phyloP scores from a whole-genome alignment of 1,140 invertebrate species.

The Ladona fulva region DNA sequence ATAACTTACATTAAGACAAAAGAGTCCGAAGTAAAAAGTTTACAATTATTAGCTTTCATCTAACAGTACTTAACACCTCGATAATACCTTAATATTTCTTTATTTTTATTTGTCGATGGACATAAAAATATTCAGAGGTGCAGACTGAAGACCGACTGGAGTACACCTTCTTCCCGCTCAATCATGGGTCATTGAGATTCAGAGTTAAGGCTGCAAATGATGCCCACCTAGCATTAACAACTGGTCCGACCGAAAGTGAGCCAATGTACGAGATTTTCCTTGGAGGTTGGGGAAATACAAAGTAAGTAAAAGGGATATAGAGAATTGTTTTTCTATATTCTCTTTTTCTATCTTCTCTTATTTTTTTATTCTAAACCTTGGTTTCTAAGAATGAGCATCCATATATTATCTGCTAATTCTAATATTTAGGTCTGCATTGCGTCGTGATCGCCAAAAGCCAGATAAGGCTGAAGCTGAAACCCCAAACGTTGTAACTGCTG shows the following conservation, averaged over 20 bases:
- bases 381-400: too few species aligned
- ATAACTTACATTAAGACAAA: too few species aligned
- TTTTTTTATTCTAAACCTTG: too few species aligned
- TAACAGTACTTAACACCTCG: too few species aligned
- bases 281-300: conserved; percentile 73
- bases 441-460: conserved; percentile 65
- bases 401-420: too few species aligned
- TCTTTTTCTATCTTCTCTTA: too few species aligned
- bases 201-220: conserved; percentile 65
- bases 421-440: conserved; percentile 44
- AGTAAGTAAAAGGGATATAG: conserved; percentile 42
- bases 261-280: conserved; percentile 74
- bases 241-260: conserved; percentile 50
- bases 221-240: conserved; percentile 66
- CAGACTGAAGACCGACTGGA: conserved; percentile 67
- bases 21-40: too few species aligned
- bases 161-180: conserved; percentile 66
- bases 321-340: too few species aligned
- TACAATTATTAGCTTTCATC: too few species aligned
- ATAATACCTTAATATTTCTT: too few species aligned
- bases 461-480: conserved; percentile 64
- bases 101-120: too few species aligned
- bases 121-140: conserved; percentile 26
- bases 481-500: conserved; percentile 52
- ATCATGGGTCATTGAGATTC: conserved; percentile 56